phyloP scores from a whole-genome alignment of 2,888 invertebrate species.

The Alsophila aescularia region DNA sequence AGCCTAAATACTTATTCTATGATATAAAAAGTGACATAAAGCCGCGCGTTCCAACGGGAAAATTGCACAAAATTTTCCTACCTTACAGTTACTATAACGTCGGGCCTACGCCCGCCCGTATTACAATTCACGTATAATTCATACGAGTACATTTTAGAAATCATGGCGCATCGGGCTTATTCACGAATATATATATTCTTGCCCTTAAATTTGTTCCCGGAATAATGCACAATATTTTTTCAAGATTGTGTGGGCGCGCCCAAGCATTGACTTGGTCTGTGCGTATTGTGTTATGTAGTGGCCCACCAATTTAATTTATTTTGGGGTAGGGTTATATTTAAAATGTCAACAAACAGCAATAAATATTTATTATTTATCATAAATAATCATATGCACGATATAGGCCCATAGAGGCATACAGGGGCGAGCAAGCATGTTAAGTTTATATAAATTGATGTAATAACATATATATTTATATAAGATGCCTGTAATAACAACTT shows the following conservation, averaged over 20 bases:
- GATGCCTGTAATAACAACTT: too few species aligned
- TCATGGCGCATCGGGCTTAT: slow-evolving; percentile 5
- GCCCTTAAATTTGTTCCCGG: slow-evolving; percentile 1
- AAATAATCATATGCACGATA: too few species aligned
- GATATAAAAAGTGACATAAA: slow-evolving; percentile 48
- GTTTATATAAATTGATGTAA: too few species aligned
- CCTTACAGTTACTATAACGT: slow-evolving; percentile 43
- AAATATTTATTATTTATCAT: too few species aligned
- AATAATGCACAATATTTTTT: slow-evolving; percentile 19
- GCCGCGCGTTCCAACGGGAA: slow-evolving; percentile 55
- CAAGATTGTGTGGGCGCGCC: slow-evolving; percentile 12
- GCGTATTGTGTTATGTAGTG: not conserved
- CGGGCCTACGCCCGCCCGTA: slow-evolving; percentile 27
- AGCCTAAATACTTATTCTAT: slow-evolving; percentile 51
- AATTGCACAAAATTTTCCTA: slow-evolving; percentile 78
- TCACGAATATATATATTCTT: not conserved
- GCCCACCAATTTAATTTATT: not conserved
- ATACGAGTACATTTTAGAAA: slow-evolving; percentile 3
- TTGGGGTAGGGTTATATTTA: not conserved
- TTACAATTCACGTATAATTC: slow-evolving; percentile 20
- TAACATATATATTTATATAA: too few species aligned
- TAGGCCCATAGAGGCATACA: too few species aligned
- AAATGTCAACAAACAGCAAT: too few species aligned
- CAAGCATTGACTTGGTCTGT: not conserved
- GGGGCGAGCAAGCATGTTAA: too few species aligned